Base-by-base conservation (phyloP, 2,888 invertebrate species). In the Lissonota sp. region DNA sequence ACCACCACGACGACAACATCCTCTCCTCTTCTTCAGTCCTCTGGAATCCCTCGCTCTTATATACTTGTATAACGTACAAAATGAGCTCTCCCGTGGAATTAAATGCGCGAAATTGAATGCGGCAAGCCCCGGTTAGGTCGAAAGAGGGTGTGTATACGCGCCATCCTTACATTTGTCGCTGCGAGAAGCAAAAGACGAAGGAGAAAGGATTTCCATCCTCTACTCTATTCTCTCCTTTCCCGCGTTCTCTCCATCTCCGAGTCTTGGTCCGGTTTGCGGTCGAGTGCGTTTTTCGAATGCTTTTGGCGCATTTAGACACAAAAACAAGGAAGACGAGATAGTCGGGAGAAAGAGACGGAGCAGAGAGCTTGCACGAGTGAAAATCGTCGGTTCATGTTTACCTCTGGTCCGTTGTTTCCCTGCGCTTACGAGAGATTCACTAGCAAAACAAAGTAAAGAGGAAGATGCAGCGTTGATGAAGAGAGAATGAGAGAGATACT, bases 21-120 rank as follows among this genome's bases (percentile, higher is more conserved):
- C 64, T 66, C 40, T 40, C n/a, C 12, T 7, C 12, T 26, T 26
- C 26, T 26, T 26, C 26, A 26, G 26, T 3, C 26, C 26, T 26
- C 26, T 26, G 26, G 55, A 44, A 40, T 12, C n/a, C 39, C n/a
- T 8, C 14, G 12, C 40, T 60, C 76, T 70, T 10, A 69, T 64
- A 70, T 60, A 70, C 76, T 70, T 10, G 72, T 64, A 70, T 60
- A 70, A 55, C 57, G 58, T 70, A 26, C 26, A 26, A 26, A 26
- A 26, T 26, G 26, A 26, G 26, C 26, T 26, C 26, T 26, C 10
- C 44, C n/a, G 58, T 60, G 73, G 78, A 78, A 78, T 78, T 78
- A 78, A 78, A 78, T 72, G 79, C 49, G 69, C 70, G 60, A 76
- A 76, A 72, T 76, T 76, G 76, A 76, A 72, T 76, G 71, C 75